Conservation (phyloP, 2,888 invertebrate species). For the Orthosia cruda region DNA sequence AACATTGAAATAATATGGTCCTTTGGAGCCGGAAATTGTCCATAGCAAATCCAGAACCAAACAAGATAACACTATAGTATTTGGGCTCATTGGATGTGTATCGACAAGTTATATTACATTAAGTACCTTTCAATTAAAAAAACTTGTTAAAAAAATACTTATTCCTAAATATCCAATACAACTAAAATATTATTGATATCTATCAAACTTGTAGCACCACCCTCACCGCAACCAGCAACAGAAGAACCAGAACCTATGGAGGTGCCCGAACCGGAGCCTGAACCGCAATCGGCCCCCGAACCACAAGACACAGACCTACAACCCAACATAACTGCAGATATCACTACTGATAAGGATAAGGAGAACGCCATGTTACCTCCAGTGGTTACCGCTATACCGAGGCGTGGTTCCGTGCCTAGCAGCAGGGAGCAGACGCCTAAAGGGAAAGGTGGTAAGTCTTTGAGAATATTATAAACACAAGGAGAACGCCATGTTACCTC, state of each 20-base stretch:
- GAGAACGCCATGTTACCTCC: slow-evolving; percentile 85
- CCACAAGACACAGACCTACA: slow-evolving; percentile 9
- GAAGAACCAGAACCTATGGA: slow-evolving; percentile 42
- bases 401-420: slow-evolving; percentile 68
- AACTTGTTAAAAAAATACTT: too few relatives aligned
- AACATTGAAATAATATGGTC: too few relatives aligned
- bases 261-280: slow-evolving; percentile 10
- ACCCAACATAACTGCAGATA: slow-evolving; percentile 41
- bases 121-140: too few relatives aligned
- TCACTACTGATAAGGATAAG: slow-evolving; percentile 78
- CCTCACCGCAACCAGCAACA: slow-evolving; percentile 68
- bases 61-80: too few relatives aligned
- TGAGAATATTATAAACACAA: too few relatives aligned
- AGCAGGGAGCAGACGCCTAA: slow-evolving; percentile 80
- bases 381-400: slow-evolving; percentile 57
- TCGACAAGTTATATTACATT: too few relatives aligned
- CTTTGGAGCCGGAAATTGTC: too few relatives aligned
- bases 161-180: too few relatives aligned
- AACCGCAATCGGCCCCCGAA: background rate
- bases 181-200: too few relatives aligned
- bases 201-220: slow-evolving; percentile 71
- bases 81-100: too few relatives aligned
- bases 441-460: slow-evolving; percentile 37
- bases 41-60: too few relatives aligned
- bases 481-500: too few relatives aligned